Evolutionary conservation across 2,797 vertebrate genomes (phyloP).

Genomic region (Rhyacichthys aspro): DNA sequence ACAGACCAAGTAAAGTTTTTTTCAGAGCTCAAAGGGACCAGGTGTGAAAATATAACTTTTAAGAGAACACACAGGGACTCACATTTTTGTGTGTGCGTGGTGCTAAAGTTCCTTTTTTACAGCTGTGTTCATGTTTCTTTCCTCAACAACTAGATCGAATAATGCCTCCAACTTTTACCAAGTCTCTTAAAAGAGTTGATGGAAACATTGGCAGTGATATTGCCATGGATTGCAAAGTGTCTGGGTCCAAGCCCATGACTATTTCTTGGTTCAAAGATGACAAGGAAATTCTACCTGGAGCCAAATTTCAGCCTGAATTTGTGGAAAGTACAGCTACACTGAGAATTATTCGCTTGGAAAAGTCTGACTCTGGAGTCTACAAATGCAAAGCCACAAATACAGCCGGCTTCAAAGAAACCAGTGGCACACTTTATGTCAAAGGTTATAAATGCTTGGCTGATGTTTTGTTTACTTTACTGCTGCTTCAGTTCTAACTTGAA

Average conservation of each 20-base stretch:
- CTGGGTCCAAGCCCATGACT: slow-evolving; percentile 95
- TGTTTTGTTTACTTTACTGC: slow-evolving; percentile 3
- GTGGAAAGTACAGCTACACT: slow-evolving; percentile 89
- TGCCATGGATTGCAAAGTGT: slow-evolving; percentile 91
- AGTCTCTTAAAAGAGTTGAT: slow-evolving; percentile 90
- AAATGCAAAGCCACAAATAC: slow-evolving; percentile 93
- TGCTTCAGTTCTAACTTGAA: slow-evolving; percentile 47
- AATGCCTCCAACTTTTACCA: slow-evolving; percentile 93
- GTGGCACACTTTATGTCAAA: slow-evolving; percentile 94
- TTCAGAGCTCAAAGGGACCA: no score
- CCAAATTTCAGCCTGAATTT: slow-evolving; percentile 86
- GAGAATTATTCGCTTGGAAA: slow-evolving; percentile 86
- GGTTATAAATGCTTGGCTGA: slow-evolving; percentile 75
- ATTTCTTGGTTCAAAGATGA: slow-evolving; percentile 95
- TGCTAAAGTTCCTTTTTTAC: no score
- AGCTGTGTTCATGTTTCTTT: slow-evolving; percentile 48
- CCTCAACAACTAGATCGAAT: slow-evolving; percentile 91
- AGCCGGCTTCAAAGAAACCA: slow-evolving; percentile 93
- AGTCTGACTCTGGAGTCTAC: slow-evolving; percentile 90
- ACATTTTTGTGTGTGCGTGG: neutral
- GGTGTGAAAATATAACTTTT: no score
- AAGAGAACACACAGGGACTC: neutral
- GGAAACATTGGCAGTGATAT: slow-evolving; percentile 82
- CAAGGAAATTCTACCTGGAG: slow-evolving; percentile 82
- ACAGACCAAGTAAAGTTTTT: no score